These are phyloP conservation scores for Sminthurinus aureus DNA, from an alignment of 2,888 invertebrate genomes.

Conservation along the genomic window DNA sequence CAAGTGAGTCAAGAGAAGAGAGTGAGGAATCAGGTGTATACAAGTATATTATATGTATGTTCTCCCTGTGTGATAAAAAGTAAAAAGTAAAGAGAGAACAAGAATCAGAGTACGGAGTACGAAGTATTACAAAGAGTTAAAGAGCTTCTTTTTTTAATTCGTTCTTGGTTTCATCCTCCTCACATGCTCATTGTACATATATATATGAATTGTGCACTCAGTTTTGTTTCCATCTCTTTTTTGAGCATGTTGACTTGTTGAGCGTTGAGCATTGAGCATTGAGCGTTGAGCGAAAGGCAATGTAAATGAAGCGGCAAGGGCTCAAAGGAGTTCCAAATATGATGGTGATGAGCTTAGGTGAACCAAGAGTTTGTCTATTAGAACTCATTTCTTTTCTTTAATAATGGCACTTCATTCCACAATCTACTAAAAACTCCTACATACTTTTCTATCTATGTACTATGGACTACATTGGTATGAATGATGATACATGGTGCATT, in stretches of 20 bases:
- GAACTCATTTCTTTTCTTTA: constrained; percentile 12
- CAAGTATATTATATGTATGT: neutral
- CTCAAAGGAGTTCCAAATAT: constrained; percentile 21
- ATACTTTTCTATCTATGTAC: no score
- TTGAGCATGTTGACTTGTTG: neutral
- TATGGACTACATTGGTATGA: no score
- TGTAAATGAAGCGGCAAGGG: constrained; percentile 12
- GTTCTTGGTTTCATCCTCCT: neutral
- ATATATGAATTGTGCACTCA: neutral
- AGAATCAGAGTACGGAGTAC: no score
- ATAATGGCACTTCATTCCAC: constrained; percentile 15
- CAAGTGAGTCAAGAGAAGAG: neutral
- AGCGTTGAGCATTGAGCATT: neutral
- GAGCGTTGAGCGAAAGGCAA: neutral
- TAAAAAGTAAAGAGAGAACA: neutral
- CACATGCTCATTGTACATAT: no score
- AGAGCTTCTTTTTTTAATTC: constrained; percentile 5
- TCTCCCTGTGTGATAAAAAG: neutral
- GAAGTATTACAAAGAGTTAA: neutral
- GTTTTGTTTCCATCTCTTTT: neutral
- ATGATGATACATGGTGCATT: no score
- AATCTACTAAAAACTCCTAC: neutral
- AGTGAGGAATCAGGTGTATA: neutral
- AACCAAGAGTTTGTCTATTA: constrained; percentile 20
- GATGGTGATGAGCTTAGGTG: constrained; percentile 18